Evolutionary conservation across 1,140 invertebrate genomes (phyloP).

Genomic region (Stegodyphus dumicola): DNA sequence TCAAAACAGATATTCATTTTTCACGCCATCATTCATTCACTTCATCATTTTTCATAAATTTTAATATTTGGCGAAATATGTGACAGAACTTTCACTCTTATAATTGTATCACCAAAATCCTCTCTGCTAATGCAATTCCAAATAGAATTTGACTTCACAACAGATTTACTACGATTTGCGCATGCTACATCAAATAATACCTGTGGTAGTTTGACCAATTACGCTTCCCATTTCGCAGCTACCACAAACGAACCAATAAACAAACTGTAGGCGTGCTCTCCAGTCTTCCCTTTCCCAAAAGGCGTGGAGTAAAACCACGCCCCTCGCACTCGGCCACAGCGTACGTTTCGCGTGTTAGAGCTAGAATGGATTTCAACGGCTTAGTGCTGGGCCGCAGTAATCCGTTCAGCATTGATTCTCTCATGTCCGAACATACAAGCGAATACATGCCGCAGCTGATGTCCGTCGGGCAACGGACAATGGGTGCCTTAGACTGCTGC

Average conservation of each 20-base stretch:
- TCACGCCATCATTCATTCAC: no score
- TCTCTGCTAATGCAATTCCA: no score
- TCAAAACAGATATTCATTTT: no score
- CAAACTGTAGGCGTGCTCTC: neutral
- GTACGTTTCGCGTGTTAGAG: neutral
- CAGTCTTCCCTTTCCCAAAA: neutral
- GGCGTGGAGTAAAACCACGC: conserved; percentile 15
- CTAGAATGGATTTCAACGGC: conserved; percentile 55
- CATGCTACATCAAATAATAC: no score
- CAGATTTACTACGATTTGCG: no score
- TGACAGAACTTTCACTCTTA: no score
- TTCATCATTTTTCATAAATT: no score
- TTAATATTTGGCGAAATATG: no score
- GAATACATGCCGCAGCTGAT: conserved; percentile 51
- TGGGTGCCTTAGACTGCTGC: conserved; percentile 35
- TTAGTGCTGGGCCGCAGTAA: conserved; percentile 18
- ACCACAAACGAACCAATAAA: neutral
- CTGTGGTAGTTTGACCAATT: no score
- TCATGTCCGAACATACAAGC: conserved; percentile 30
- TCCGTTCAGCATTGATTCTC: conserved; percentile 52
- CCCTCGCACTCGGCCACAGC: neutral
- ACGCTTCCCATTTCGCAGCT: no score
- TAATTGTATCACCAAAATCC: no score
- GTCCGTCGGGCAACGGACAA: conserved; percentile 33
- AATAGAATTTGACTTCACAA: no score